Evolutionary conservation across 2,113 vertebrate species (phyloP).

Genomic region (Equus quagga): DNA sequence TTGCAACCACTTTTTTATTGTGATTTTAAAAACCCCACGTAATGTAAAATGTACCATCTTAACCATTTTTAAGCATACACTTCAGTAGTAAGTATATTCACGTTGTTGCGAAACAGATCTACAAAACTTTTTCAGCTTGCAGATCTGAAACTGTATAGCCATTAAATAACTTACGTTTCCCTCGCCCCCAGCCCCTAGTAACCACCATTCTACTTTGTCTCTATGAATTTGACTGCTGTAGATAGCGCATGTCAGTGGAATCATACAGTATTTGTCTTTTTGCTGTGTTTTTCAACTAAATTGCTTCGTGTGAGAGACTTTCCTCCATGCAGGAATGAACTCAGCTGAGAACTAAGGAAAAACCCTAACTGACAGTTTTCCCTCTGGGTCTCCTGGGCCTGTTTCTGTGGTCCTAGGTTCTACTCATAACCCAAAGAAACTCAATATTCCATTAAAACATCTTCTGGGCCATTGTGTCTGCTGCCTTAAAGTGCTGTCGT

Average conservation of each 20-base stretch:
- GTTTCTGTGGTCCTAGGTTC: not conserved
- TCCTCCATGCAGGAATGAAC: not conserved
- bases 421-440: not conserved
- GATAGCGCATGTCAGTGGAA: not conserved
- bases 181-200: accelerated
- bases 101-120: not conserved
- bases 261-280: not conserved
- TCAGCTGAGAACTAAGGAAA: not conserved
- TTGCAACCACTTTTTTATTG: not conserved
- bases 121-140: not conserved
- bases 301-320: not conserved
- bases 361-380: not conserved
- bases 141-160: not conserved
- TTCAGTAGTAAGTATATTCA: not conserved
- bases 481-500: not conserved
- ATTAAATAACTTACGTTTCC: not conserved
- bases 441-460: not conserved
- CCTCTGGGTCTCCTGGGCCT: not conserved
- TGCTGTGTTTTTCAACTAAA: not conserved
- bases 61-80: not conserved
- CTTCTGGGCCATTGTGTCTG: not conserved
- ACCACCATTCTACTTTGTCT: not conserved
- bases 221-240: not conserved
- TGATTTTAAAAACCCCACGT: not conserved
- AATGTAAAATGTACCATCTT: not conserved